Conservation (phyloP, 2,113 vertebrate genomes). For the Thomomys bottae region DNA sequence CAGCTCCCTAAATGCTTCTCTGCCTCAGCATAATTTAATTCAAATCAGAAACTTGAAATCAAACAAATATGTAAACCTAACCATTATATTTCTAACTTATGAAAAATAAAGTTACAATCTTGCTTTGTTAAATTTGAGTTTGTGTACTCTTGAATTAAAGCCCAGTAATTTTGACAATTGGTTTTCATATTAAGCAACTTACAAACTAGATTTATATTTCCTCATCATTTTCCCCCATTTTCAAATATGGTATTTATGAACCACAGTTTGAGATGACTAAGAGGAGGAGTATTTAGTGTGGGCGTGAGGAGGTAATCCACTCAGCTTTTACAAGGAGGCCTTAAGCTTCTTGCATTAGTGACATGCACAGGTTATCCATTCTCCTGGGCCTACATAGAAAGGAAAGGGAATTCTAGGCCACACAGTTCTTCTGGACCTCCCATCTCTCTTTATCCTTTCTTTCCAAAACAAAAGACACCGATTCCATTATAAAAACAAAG, state of each 20-base stretch:
- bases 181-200: not conserved
- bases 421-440: not conserved
- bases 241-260: not conserved
- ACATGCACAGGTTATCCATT: not conserved
- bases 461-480: not conserved
- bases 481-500: not conserved
- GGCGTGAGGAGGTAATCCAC: not conserved
- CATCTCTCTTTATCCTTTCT: conserved; percentile 9
- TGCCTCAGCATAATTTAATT: not conserved
- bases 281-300: not conserved
- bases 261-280: not conserved
- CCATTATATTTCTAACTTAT: not conserved
- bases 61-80: not conserved
- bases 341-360: not conserved
- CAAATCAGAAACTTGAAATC: not conserved
- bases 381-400: not conserved
- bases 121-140: not conserved
- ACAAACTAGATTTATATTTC: not conserved
- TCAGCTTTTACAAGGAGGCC: not conserved
- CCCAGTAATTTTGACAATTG: not conserved
- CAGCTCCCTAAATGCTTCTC: not conserved
- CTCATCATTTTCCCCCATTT: not conserved
- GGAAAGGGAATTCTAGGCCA: not conserved
- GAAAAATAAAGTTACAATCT: not conserved
- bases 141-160: not conserved